Evolutionary conservation across 2,888 invertebrate genomes (phyloP).

Genomic region (Yponomeuta plumbellus): DNA sequence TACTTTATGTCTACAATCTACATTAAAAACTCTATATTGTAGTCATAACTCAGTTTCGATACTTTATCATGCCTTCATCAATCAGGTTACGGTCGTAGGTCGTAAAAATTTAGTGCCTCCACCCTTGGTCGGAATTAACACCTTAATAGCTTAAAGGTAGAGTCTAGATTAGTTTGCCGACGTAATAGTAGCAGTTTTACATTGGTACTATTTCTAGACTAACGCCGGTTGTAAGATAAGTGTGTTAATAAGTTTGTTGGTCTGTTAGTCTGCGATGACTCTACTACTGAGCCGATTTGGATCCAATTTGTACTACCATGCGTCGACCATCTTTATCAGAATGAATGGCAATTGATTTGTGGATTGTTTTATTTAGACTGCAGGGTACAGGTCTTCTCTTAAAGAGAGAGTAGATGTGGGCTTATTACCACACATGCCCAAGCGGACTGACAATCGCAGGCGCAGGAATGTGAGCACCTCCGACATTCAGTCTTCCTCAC

Average conservation of each 20-base stretch:
- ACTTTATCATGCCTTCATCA: constrained; percentile 19
- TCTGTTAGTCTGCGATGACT: not conserved
- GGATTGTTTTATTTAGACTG: no score
- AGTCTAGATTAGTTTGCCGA: not conserved
- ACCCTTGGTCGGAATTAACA: not conserved
- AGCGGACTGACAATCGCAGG: no score
- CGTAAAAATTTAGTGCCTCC: constrained; percentile 18
- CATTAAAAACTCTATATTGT: constrained; percentile 1
- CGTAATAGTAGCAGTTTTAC: not conserved
- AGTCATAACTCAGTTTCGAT: constrained; percentile 7
- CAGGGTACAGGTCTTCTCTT: no score
- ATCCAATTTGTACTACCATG: no score
- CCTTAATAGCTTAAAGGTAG: not conserved
- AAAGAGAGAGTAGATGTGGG: no score
- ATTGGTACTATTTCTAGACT: constrained; percentile 6
- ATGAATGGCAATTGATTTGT: no score
- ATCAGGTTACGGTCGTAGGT: constrained; percentile 15
- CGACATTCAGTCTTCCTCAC: no score
- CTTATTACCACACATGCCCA: no score
- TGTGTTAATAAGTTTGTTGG: not conserved
- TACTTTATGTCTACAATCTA: constrained; percentile 9
- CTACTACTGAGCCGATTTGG: not conserved
- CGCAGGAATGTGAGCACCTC: no score
- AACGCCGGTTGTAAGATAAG: not conserved
- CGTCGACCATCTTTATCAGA: no score